Base-by-base conservation (phyloP, 1,140 invertebrate species). In the Zaprionus lachaisei region DNA sequence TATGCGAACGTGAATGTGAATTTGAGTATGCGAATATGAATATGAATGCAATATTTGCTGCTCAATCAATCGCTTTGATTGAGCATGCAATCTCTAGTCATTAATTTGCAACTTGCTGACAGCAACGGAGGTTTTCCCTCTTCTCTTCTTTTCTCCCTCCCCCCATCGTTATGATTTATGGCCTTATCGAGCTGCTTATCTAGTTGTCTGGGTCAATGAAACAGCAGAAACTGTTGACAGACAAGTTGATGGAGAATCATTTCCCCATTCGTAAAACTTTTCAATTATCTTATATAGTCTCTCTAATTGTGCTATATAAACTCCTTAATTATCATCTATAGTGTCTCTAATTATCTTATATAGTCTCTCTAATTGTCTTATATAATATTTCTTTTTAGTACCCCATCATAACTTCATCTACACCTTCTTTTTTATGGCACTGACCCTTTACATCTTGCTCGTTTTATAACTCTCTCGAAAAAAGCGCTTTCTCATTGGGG, bases 31-130 rank as follows among this genome's bases (percentile, higher is more conserved):
- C 44, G 26, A 31, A 67, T 49, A 17, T 9, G 24, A 24, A 28
- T 56, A 6, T 62, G 54, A 64, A 58, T 64, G 17, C 56, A 56
- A 47, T 64, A 41, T 15, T 44, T 20, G 44, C 14, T 70, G 56
- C 54, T 28, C 65, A 75, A 64, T 56, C 72, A 70, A 70, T 64
- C 58, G 57, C 44, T 17, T 69, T 51, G 58, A 64, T 64, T 72
- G 51, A 63, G 58, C 68, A 71, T 71, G 68, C 68, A 64, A 71
- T 51, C 41, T 47, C 7, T 47, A 20, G 67, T 20, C 20, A 14
- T 60, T 41, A 51, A 12, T 31, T 47, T 49, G 15, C 41, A 17
- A n/a, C 2, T 7, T n/a, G n/a, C 41, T 47, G n/a, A n/a, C 41
- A 17, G 41, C 41, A 17, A 12, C 41, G 6, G 6, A 17, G 47